phyloP scores from a whole-genome alignment of 2,888 invertebrate species.

The Thysanoteuthis rhombus region DNA sequence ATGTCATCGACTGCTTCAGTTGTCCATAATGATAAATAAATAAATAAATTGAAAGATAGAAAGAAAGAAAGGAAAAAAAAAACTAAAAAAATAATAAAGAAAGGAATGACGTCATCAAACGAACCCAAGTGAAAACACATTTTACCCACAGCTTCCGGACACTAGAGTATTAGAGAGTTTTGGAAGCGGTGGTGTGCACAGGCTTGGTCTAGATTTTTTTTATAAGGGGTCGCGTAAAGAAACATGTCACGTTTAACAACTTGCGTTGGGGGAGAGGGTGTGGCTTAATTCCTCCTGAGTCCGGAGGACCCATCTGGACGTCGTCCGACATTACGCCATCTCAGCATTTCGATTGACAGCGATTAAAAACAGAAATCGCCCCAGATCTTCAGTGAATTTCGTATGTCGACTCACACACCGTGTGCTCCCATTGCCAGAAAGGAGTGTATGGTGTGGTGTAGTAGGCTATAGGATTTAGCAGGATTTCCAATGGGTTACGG shows the following conservation, averaged over 20 bases:
- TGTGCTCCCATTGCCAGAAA: not conserved
- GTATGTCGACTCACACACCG: not conserved
- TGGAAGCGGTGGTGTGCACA: not conserved
- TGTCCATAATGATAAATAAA: not conserved
- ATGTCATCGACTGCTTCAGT: not conserved
- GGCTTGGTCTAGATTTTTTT: not conserved
- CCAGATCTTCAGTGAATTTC: not conserved
- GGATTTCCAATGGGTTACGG: not conserved
- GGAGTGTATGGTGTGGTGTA: not conserved
- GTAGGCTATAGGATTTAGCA: not conserved
- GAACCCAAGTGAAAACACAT: not conserved
- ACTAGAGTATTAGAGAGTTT: not conserved
- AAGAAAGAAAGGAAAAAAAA: not conserved
- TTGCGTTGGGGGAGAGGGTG: not conserved
- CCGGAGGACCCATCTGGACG: not conserved
- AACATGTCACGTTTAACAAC: not conserved
- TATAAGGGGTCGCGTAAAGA: not conserved
- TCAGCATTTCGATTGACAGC: not conserved
- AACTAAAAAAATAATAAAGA: no score
- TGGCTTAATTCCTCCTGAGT: not conserved
- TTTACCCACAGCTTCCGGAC: not conserved
- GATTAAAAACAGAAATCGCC: not conserved
- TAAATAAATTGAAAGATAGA: not conserved
- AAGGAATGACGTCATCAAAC: not conserved
- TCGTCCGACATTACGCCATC: not conserved